Evolutionary conservation across 2,797 vertebrate genomes (phyloP), one percentile per base, ranked within the genome.

Genomic region (Eupleurogrammus muticus): DNA sequence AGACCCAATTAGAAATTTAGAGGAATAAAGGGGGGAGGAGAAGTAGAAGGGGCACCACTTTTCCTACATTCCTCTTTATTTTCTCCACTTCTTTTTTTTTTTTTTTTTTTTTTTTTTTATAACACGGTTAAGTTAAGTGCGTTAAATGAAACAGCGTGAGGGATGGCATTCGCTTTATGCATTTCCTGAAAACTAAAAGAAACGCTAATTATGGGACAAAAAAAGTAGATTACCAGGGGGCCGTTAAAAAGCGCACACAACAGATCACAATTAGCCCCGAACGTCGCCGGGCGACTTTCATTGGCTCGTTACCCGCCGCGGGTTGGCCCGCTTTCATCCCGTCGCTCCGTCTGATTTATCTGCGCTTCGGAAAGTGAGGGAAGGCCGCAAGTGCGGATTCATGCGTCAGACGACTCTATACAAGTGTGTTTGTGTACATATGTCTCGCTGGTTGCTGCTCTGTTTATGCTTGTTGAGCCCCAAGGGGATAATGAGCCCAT

Each of bases 101-200:
- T n/a, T n/a, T n/a, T n/a, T n/a, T n/a, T n/a, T n/a, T n/a, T n/a
- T n/a, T n/a, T n/a, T n/a, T n/a, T 82, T 73, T 75, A 57, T 67
- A 85, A 75, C 76, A 77, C 13, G 16, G 40, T 80, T 60, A 79
- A 76, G 73, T 67, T 55, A 80, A 79, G 74, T 66, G 75, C 74
- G 74, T 86, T 86, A 77, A 89, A 82, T 87, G 62, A 87, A 87
- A 83, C 87, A 80, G 77, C 67, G 68, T 89, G 90, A 86, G 53
- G 55, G 77, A 89, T 83, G 75, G 70, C 70, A 87, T 89, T 77
- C 47, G 49, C 73, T 90, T 87, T 90, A 88, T 55, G 84, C 73
- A 89, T 90, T 90, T 89, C 86, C 82, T 88, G 77, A 87, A 86
- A 85, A 80, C 77, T 63, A 77, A 79, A n/a, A n/a, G n/a, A n/a